Evolutionary conservation across 2,113 vertebrate species (phyloP).

Genomic region (Cyprinodon tularosa): DNA sequence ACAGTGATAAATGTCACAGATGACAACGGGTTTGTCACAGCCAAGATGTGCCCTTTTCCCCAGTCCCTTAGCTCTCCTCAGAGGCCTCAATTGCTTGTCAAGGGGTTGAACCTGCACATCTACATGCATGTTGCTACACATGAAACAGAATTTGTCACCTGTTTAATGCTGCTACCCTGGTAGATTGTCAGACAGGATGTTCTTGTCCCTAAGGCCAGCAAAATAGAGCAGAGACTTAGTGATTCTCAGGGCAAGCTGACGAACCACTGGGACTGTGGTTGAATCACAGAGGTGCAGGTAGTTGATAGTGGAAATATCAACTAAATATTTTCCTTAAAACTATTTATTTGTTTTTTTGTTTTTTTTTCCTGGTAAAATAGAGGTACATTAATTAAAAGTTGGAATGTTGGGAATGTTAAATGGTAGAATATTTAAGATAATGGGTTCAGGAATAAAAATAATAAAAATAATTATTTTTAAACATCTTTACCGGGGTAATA

Average conservation of each 20-base stretch:
- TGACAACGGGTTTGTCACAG: constrained; percentile 74
- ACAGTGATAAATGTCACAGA: constrained; percentile 78
- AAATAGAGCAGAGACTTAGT: constrained; percentile 54
- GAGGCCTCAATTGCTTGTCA: constrained; percentile 75
- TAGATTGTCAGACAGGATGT: constrained; percentile 66
- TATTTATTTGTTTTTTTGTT: not conserved
- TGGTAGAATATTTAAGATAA: not conserved
- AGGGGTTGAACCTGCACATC: constrained; percentile 77
- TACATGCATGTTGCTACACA: constrained; percentile 77
- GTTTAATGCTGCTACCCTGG: constrained; percentile 39
- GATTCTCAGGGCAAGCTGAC: constrained; percentile 49
- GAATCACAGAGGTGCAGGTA: constrained; percentile 34
- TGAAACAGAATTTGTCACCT: constrained; percentile 63
- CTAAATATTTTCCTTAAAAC: not conserved
- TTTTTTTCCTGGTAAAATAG: not conserved
- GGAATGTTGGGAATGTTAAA: not conserved
- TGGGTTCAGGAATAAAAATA: not conserved
- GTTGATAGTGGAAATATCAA: constrained; percentile 17
- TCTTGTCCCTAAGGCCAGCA: constrained; percentile 56
- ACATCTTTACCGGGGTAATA: not conserved
- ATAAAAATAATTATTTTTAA: not conserved
- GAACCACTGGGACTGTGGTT: constrained; percentile 32
- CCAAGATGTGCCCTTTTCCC: constrained; percentile 77
- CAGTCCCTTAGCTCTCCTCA: constrained; percentile 63
- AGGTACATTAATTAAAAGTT: not conserved